phyloP scores from a whole-genome alignment of 2,888 invertebrate genomes.

The Xiphydria camelus region DNA sequence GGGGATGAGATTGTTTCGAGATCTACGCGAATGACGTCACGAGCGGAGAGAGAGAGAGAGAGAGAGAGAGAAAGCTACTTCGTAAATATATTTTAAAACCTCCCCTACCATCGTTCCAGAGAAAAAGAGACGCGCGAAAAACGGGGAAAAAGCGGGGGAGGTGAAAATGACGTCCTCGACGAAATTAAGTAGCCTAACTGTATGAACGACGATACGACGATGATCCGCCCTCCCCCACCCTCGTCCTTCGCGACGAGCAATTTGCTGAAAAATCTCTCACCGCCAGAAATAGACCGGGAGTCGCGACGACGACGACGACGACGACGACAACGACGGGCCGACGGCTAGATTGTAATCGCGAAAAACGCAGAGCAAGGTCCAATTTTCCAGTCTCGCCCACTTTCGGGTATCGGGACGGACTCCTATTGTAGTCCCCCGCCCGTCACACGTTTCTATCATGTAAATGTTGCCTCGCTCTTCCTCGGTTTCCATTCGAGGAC shows the following conservation, averaged over 20 bases:
- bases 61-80: too few species aligned
- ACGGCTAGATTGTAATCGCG: conserved; percentile 13
- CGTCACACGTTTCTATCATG: conserved; percentile 22
- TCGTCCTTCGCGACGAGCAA: not conserved
- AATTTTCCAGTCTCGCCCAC: conserved; percentile 26
- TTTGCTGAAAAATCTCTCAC: not conserved
- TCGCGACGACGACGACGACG: too few species aligned
- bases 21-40: too few species aligned
- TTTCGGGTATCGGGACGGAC: conserved; percentile 12
- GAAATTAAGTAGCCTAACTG: too few species aligned
- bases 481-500: conserved; percentile 13
- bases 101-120: too few species aligned
- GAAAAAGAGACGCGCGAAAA: too few species aligned
- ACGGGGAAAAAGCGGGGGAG: not conserved
- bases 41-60: too few species aligned
- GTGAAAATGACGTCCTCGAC: conserved; percentile 1
- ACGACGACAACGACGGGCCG: not conserved
- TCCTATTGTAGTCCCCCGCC: conserved; percentile 11
- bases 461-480: conserved; percentile 16
- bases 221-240: too few species aligned
- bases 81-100: too few species aligned
- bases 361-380: conserved; percentile 18
- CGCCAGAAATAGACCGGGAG: not conserved
- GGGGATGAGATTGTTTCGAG: too few species aligned
- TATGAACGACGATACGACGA: too few species aligned